Evolutionary conservation across 1,140 invertebrate genomes (phyloP), one percentile per base, ranked within the genome.

Genomic region (Ctenoplectra terminalis): DNA sequence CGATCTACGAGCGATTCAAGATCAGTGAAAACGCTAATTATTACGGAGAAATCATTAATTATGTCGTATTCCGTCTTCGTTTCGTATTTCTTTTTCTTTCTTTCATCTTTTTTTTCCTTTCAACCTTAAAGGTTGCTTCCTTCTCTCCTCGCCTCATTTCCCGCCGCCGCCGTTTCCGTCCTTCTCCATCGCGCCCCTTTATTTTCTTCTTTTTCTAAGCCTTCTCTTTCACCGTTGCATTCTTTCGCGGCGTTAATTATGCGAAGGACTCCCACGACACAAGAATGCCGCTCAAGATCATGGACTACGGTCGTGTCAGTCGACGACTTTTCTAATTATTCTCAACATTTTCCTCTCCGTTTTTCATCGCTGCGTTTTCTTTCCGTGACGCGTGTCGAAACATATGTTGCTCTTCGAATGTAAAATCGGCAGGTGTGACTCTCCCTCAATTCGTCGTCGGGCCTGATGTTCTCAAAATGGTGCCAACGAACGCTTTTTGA

Each of bases 1-100:
- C 81, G 84, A 91, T 89, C 64, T 87, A 83, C 84, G 87, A 82
- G 74, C 81, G 66, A 88, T 83, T 84, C 86, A 90, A 90, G 89
- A 91, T 87, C 89, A 93, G 91, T 92, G 92, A 92, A 92, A 93
- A 92, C 90, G 71, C 82, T 92, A 92, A 92, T 92, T 93, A 89
- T 81, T 79, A 77, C 77, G 81, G 88, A 89, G 89, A 92, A 91
- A 92, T 93, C 89, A 92, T 92, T 90, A 91, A 92, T 92, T 92
- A 92, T 90, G 85, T 90, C 86, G 89, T 77, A 70, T 80, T 81
- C 70, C 77, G n/a, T 71, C 66, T 82, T 83, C 66, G 64, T 82
- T 76, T 75, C 34, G 40, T 64, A 37, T 60, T 60, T 56, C 20
- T 67, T 60, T 71, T 60, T 66, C 37, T 26, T 61, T n/a, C n/a